Evolutionary conservation across 1,140 invertebrate genomes (phyloP).

Genomic region (Tribolium castaneum): DNA sequence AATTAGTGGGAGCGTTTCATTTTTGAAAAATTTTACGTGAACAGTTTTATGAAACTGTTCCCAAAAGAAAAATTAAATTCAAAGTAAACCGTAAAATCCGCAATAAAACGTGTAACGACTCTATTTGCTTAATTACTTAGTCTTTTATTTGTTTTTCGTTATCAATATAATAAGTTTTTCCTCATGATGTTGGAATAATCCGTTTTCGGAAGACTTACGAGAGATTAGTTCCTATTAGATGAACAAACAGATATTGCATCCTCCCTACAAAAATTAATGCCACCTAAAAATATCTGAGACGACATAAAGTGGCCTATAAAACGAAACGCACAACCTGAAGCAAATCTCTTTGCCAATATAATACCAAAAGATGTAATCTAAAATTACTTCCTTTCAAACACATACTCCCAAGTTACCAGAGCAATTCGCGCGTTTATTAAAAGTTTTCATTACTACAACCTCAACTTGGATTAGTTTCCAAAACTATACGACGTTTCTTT

Average conservation of each 20-base stretch:
- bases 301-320: slow-evolving; percentile 38
- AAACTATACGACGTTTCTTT: background rate
- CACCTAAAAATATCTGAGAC: slow-evolving; percentile 39
- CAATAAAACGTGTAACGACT: slow-evolving; percentile 48
- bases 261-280: slow-evolving; percentile 42
- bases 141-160: slow-evolving; percentile 57
- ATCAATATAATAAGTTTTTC: slow-evolving; percentile 55
- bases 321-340: slow-evolving; percentile 26
- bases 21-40: slow-evolving; percentile 24
- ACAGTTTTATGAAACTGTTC: slow-evolving; percentile 25
- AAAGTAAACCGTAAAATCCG: slow-evolving; percentile 47
- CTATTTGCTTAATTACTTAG: slow-evolving; percentile 58
- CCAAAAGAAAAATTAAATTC: slow-evolving; percentile 51
- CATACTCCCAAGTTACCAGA: background rate
- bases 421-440: background rate
- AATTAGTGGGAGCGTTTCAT: background rate
- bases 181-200: slow-evolving; percentile 51
- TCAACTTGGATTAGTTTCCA: background rate
- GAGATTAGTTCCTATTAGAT: slow-evolving; percentile 41
- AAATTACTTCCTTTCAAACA: slow-evolving; percentile 10
- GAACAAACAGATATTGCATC: slow-evolving; percentile 36
- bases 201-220: slow-evolving; percentile 45
- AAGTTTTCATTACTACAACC: background rate
- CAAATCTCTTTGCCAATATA: slow-evolving; percentile 26
- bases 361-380: slow-evolving; percentile 15